These are phyloP conservation scores for Montipora sp. DNA, from an alignment of 64 coral and sea anemone genomes.

Conservation along the genomic window DNA sequence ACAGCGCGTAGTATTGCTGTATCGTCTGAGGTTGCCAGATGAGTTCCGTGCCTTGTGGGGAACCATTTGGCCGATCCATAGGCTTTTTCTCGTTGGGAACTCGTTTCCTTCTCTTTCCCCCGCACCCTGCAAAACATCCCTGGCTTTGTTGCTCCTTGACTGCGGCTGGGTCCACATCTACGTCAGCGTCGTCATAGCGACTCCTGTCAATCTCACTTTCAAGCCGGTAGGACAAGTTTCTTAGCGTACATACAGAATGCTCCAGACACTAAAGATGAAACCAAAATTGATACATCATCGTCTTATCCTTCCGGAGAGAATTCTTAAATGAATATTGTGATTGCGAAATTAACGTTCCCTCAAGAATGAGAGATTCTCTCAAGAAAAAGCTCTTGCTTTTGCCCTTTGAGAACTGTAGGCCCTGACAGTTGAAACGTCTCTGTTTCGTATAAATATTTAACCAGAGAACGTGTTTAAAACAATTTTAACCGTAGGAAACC, in stretches of 20 bases:
- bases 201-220: conserved; percentile 87
- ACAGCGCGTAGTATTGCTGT: conserved; percentile 74
- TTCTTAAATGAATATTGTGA: too few relatives aligned
- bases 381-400: too few relatives aligned
- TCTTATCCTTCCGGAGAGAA: too few relatives aligned
- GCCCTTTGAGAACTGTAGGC: too few relatives aligned
- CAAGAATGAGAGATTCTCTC: too few relatives aligned
- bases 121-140: conserved; percentile 94
- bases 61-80: conserved; percentile 63
- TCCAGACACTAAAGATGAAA: conserved; percentile 70
- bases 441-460: too few relatives aligned
- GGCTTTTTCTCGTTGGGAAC: conserved; percentile 51
- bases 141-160: conserved; percentile 95
- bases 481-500: too few relatives aligned
- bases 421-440: too few relatives aligned
- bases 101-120: conserved; percentile 86
- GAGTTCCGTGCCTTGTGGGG: conserved; percentile 72
- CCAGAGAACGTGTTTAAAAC: too few relatives aligned
- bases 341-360: too few relatives aligned
- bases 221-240: conserved; percentile 90
- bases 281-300: background rate
- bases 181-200: conserved; percentile 75
- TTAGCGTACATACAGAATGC: conserved; percentile 83
- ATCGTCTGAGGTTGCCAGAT: conserved; percentile 85
- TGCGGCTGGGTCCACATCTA: conserved; percentile 72